Base-by-base conservation (phyloP, 2,888 invertebrate species). In the Druceiella hillmani region DNA sequence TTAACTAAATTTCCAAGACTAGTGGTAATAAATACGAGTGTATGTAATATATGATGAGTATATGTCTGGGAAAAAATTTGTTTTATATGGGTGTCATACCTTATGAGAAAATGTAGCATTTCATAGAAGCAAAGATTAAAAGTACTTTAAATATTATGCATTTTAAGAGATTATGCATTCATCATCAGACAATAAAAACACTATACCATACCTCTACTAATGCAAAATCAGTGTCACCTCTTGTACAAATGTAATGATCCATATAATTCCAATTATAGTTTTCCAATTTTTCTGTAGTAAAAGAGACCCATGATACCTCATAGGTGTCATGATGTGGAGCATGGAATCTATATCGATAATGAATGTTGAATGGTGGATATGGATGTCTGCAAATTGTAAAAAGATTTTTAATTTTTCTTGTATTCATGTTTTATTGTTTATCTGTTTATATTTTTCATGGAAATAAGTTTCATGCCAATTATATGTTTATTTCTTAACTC, bases 191-290 rank as follows among this genome's bases (percentile, higher is more conserved):
- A n/a, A n/a, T n/a, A n/a, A n/a, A n/a, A n/a, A n/a, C n/a, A n/a
- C n/a, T n/a, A 31, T 20, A 12, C 50, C 54, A 59, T 62, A 91
- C 91, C 74, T 93, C 91, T 44, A 83, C 83, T 16, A 94, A 68
- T 17, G 83, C 77, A 67, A 91, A 93, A 59, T 93, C 93, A 0
- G 88, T 87, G 57, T 94, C 93, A 1, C 95, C 95, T 42, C 92
- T 75, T 1, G 92, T 92, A 56, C 94, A 94, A 46, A 97, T 92
- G 59, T 95, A 97, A 61, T 94, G 90, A 66, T 98, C 97, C 68
- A 97, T 78, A 57, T 93, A 92, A 64, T 95, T 97, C 97, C 97
- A 98, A 66, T 92, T 94, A 59, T 89, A 97, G 51, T 88, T 92
- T 64, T 97, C 97, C 36, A 95, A 66, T 57, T 92, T 91, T 64